phyloP scores from a whole-genome alignment of 2,113 vertebrate genomes.

The Philantomba maxwellii region DNA sequence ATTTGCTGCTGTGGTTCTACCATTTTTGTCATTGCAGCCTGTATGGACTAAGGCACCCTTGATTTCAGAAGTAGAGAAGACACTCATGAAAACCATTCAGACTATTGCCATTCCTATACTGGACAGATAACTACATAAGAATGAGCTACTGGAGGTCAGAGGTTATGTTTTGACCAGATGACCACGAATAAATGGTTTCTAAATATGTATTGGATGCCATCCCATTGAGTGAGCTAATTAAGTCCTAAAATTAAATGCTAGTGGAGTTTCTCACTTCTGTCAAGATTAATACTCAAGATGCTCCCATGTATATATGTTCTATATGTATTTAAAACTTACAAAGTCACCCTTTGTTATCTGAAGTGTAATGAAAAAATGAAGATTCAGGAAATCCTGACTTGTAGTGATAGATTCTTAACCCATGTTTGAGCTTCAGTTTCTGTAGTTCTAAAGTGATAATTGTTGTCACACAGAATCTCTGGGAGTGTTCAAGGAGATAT shows the following conservation, averaged over 20 bases:
- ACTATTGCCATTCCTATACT: background rate
- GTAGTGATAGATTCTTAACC: background rate
- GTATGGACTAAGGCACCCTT: background rate
- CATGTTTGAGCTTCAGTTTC: constrained; percentile 3
- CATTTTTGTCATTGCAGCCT: background rate
- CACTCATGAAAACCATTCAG: background rate
- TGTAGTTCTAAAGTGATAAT: background rate
- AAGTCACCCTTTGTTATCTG: background rate
- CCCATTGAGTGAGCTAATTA: background rate
- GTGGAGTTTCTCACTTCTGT: background rate
- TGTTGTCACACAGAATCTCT: background rate
- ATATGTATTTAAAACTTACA: background rate
- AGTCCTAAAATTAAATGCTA: background rate
- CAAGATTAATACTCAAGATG: constrained; percentile 22
- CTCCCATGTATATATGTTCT: background rate
- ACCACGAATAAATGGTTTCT: background rate
- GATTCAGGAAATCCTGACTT: background rate
- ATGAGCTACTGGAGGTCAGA: background rate
- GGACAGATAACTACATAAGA: background rate
- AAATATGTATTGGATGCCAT: background rate
- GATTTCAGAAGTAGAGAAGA: constrained; percentile 10
- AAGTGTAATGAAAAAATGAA: background rate
- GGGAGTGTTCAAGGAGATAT: background rate
- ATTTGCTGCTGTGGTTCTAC: background rate
- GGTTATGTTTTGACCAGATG: constrained; percentile 7